These are phyloP conservation scores for Ariolimax columbianus DNA, from an alignment of 2,888 invertebrate genomes.

Conservation along the genomic window DNA sequence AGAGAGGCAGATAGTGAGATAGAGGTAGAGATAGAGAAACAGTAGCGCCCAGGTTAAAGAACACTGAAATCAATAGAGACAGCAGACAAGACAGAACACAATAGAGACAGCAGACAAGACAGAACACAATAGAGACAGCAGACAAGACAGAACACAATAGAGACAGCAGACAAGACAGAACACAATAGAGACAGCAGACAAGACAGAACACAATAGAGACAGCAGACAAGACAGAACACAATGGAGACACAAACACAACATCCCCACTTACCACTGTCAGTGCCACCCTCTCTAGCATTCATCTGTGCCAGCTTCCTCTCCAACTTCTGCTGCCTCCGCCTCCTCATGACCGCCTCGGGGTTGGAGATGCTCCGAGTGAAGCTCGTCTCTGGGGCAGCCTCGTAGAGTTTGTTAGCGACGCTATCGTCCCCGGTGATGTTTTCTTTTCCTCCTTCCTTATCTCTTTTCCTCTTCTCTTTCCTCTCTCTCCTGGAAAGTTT, in stretches of 20 bases:
- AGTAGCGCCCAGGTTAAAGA: too few species aligned
- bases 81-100: too few species aligned
- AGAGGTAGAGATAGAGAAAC: background rate
- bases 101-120: too few species aligned
- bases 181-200: too few species aligned
- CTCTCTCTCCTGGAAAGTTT: constrained; percentile 98
- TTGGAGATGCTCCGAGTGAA: constrained; percentile 99
- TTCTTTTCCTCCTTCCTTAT: constrained; percentile 75
- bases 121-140: too few species aligned
- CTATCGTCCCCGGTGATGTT: constrained; percentile 62
- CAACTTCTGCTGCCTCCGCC: constrained; percentile 95
- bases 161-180: too few species aligned
- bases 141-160: too few species aligned
- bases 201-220: too few species aligned
- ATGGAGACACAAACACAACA: background rate
- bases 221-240: too few species aligned
- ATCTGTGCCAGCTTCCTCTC: constrained; percentile 97
- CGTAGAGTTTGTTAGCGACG: constrained; percentile 79
- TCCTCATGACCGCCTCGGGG: constrained; percentile 99
- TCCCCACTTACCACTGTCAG: constrained; percentile 84
- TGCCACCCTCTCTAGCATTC: constrained; percentile 95
- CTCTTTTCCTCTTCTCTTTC: constrained; percentile 94
- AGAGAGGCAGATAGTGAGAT: background rate
- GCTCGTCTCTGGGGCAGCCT: constrained; percentile 94
- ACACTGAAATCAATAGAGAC: too few species aligned